These are phyloP conservation scores for Seira sanloemensis DNA, from an alignment of 2,888 invertebrate genomes.

Conservation along the genomic window DNA sequence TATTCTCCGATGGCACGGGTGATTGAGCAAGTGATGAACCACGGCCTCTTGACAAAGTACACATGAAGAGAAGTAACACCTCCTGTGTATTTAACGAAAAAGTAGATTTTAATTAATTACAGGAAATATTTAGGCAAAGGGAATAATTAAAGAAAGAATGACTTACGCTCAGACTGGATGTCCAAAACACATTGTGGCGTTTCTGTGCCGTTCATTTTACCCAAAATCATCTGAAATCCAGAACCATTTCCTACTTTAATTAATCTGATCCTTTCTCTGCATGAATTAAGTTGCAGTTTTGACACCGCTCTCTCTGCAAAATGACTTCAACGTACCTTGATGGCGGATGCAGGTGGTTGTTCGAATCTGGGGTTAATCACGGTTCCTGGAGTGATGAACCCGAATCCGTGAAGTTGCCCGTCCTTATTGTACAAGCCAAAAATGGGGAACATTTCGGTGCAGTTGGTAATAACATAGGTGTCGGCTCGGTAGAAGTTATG, in stretches of 20 bases:
- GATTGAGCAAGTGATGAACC: constrained; percentile 52
- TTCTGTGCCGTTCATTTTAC: background rate
- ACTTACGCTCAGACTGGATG: no score
- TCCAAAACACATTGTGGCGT: constrained; percentile 46
- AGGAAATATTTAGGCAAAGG: no score
- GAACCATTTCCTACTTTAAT: no score
- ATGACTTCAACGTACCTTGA: no score
- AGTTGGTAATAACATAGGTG: constrained; percentile 51
- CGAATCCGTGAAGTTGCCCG: constrained; percentile 65
- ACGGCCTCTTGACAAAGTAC: constrained; percentile 56
- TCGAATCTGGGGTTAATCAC: constrained; percentile 55
- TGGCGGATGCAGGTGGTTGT: constrained; percentile 62
- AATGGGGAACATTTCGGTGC: constrained; percentile 53
- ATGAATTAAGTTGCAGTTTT: no score
- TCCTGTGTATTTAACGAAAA: constrained; percentile 14
- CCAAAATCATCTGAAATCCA: constrained; percentile 37
- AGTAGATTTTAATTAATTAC: background rate
- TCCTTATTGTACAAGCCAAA: constrained; percentile 64
- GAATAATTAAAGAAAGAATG: no score
- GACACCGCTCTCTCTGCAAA: no score
- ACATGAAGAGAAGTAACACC: constrained; percentile 67
- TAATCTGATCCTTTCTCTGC: no score
- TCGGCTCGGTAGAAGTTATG: constrained; percentile 55
- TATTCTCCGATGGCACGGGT: background rate
- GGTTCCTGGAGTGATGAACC: constrained; percentile 63